Conservation (phyloP, 1,140 invertebrate species). For the Bombus sylvicola region DNA sequence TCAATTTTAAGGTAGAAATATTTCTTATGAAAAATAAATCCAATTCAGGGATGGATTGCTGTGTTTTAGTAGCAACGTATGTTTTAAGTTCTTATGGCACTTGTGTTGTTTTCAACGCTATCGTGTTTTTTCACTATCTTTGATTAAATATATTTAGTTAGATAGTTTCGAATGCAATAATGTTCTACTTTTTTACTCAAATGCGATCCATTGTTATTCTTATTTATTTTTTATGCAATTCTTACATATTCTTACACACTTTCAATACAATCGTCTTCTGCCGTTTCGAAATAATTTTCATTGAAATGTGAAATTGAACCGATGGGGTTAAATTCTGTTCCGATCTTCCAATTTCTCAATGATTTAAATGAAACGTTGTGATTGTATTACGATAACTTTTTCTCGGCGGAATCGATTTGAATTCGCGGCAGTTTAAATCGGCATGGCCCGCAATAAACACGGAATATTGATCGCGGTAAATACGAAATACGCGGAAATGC, state of each 20-base stretch:
- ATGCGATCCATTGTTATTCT: too few species aligned
- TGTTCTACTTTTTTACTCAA: background rate
- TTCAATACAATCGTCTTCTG: background rate
- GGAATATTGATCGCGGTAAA: conserved; percentile 39
- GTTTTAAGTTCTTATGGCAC: too few species aligned
- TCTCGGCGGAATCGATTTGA: background rate
- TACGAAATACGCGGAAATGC: conserved; percentile 28
- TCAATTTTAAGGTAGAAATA: background rate
- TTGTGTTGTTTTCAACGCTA: too few species aligned
- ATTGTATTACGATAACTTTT: background rate
- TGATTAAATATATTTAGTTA: too few species aligned
- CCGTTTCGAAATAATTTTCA: background rate
- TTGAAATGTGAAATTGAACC: background rate
- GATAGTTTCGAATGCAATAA: background rate
- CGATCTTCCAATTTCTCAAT: background rate
- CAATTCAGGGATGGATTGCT: background rate
- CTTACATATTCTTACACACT: background rate
- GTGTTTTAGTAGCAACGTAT: too few species aligned
- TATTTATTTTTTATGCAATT: background rate
- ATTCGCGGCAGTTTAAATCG: conserved; percentile 4
- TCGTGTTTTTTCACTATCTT: too few species aligned
- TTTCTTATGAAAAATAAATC: background rate
- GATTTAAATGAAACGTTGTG: background rate
- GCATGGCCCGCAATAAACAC: background rate
- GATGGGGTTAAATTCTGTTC: background rate